A percentile compares a stretch with the other conserved stretches of the same genome.
phyloP scores from a whole-genome alignment of 1,140 invertebrate genomes.

The Drosophila rhopaloa region DNA sequence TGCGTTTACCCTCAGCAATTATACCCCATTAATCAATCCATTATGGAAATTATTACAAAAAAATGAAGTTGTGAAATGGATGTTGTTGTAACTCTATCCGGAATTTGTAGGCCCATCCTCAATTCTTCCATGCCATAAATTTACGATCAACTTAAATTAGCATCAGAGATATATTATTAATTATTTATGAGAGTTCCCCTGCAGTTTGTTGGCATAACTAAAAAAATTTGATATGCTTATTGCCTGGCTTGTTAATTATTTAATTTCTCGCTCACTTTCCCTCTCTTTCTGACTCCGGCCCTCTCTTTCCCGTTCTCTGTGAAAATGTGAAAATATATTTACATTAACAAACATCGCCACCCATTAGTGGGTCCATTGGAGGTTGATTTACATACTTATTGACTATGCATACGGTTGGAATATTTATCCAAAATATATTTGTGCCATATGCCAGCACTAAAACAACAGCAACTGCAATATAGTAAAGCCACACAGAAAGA shows the following conservation, averaged over 20 bases:
- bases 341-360: constrained; percentile 50
- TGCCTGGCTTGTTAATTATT: constrained; percentile 47
- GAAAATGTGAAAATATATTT: constrained; percentile 39
- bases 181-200: constrained; percentile 43
- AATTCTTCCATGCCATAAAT: constrained; percentile 41
- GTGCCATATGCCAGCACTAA: constrained; percentile 1
- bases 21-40: neutral
- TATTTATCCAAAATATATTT: constrained; percentile 36
- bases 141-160: constrained; percentile 22
- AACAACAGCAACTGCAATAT: neutral
- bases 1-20: neutral
- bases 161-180: constrained; percentile 34
- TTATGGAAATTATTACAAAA: neutral
- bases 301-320: constrained; percentile 5
- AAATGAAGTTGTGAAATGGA: constrained; percentile 6
- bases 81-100: constrained; percentile 1
- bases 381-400: constrained; percentile 44
- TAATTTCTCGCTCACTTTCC: constrained; percentile 30
- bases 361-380: constrained; percentile 45
- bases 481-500: neutral
- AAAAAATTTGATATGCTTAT: constrained; percentile 48
- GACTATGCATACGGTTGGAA: constrained; percentile 20
- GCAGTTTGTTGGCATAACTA: constrained; percentile 44
- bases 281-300: neutral
- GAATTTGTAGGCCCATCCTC: constrained; percentile 11